A percentile compares a stretch with the other conserved stretches of the same genome.
Evolutionary conservation across 2,797 vertebrate genomes (phyloP).

Genomic region (Martes flavigula): DNA sequence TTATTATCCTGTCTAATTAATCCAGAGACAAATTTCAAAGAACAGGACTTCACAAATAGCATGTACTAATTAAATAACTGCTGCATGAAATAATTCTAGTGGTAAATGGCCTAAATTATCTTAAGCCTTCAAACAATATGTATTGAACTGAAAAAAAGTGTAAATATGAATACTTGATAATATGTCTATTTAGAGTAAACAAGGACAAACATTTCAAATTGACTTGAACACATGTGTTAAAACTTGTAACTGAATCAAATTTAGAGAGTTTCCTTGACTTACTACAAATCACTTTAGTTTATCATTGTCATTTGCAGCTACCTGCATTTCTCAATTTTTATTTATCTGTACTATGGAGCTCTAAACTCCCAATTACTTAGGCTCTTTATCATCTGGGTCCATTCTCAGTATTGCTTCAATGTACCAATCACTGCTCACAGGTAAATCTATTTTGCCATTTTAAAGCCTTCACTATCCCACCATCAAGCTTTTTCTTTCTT

Average conservation of each 20-base stretch:
- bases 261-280: background rate
- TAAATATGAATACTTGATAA: constrained; percentile 41
- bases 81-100: constrained; percentile 32
- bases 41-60: background rate
- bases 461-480: background rate
- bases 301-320: background rate
- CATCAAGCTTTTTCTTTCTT: background rate
- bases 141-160: background rate
- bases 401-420: background rate
- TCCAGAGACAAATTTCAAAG: constrained; percentile 52
- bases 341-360: background rate
- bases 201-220: constrained; percentile 42
- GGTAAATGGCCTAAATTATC: constrained; percentile 33
- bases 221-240: constrained; percentile 40
- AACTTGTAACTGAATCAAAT: constrained; percentile 40
- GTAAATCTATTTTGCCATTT: background rate
- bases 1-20: constrained; percentile 45
- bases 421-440: background rate
- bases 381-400: background rate
- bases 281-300: constrained; percentile 28
- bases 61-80: constrained; percentile 40
- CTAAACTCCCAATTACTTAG: background rate
- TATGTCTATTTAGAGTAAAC: background rate
- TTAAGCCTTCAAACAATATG: constrained; percentile 37
- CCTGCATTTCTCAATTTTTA: background rate